These are phyloP conservation scores for Colaptes auratus DNA, from an alignment of 2,113 vertebrate species.

Conservation along the genomic window DNA sequence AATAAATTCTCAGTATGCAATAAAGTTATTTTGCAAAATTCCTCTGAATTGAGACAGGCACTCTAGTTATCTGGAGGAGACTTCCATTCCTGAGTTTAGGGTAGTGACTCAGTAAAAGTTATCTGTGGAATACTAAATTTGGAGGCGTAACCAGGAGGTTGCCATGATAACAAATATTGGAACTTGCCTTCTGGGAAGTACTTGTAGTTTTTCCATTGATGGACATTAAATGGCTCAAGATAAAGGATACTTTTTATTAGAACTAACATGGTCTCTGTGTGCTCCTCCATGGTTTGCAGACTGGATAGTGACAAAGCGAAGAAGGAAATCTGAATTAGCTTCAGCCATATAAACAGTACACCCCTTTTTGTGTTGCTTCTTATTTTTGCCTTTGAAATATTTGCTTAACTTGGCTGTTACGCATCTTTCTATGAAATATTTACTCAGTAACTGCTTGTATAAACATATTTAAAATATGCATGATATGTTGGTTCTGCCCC, in stretches of 20 bases:
- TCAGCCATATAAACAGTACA: background rate
- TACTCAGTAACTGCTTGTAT: background rate
- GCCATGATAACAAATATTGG: conserved; percentile 58
- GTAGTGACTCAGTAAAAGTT: conserved; percentile 61
- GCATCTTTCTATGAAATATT: conserved; percentile 21
- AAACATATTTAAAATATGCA: conserved; percentile 34
- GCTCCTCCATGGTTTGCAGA: background rate
- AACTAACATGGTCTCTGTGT: background rate
- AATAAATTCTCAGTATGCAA: background rate
- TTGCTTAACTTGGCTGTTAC: conserved; percentile 18
- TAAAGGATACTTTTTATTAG: conserved; percentile 31
- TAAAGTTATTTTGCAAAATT: conserved; percentile 44
- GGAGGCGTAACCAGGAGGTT: conserved; percentile 57
- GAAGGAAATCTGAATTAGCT: background rate
- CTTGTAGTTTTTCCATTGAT: conserved; percentile 49
- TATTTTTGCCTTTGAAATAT: conserved; percentile 8
- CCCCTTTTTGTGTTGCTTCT: background rate
- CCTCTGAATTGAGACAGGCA: conserved; percentile 3
- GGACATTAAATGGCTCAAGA: conserved; percentile 34
- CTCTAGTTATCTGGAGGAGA: conserved; percentile 45
- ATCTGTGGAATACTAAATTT: conserved; percentile 64
- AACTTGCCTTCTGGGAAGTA: conserved; percentile 52
- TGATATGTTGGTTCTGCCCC: background rate
- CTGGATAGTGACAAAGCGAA: background rate
- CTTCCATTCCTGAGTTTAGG: conserved; percentile 36